Percentiles rank a stretch among this genome's conserved stretches.
Conservation (phyloP, 2,888 invertebrate species). For the Heliconius aoede region DNA sequence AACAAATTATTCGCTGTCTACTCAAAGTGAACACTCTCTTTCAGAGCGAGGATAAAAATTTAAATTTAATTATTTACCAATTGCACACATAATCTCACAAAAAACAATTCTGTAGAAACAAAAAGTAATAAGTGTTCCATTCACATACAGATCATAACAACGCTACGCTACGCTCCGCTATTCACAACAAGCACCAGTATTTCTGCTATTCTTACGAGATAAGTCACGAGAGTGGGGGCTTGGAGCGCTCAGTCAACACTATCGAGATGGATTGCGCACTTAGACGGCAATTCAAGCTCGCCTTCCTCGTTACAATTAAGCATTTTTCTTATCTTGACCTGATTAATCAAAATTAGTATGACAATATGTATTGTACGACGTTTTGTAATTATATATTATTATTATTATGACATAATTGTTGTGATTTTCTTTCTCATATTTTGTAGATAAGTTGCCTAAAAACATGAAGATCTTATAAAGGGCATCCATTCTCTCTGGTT, state of each 20-base stretch:
- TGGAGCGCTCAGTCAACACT: slow-evolving; percentile 42
- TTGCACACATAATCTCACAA: background rate
- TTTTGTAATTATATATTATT: background rate
- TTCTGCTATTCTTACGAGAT: slow-evolving; percentile 23
- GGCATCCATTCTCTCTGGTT: no score
- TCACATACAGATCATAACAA: slow-evolving; percentile 14
- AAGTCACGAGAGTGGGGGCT: slow-evolving; percentile 25
- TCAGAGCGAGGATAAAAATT: no score
- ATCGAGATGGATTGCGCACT: slow-evolving; percentile 38
- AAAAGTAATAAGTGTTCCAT: background rate
- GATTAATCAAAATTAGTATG: slow-evolving; percentile 17
- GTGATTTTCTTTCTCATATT: no score
- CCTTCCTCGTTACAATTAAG: slow-evolving; percentile 31
- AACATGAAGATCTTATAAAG: no score
- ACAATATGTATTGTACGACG: background rate
- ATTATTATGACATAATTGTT: background rate
- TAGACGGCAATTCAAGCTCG: slow-evolving; percentile 14
- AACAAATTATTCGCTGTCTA: no score
- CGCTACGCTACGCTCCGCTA: slow-evolving; percentile 3
- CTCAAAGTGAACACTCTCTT: no score
- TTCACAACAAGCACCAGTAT: slow-evolving; percentile 19
- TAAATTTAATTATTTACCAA: no score
- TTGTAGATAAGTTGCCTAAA: no score
- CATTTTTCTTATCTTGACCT: slow-evolving; percentile 26
- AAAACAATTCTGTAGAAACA: background rate